A percentile compares a stretch with the other conserved stretches of the same genome.
These are phyloP conservation scores for Catostylus mosaicus DNA, from an alignment of 30 jellyfish, hydroid and myxozoan genomes.

Conservation along the genomic window DNA sequence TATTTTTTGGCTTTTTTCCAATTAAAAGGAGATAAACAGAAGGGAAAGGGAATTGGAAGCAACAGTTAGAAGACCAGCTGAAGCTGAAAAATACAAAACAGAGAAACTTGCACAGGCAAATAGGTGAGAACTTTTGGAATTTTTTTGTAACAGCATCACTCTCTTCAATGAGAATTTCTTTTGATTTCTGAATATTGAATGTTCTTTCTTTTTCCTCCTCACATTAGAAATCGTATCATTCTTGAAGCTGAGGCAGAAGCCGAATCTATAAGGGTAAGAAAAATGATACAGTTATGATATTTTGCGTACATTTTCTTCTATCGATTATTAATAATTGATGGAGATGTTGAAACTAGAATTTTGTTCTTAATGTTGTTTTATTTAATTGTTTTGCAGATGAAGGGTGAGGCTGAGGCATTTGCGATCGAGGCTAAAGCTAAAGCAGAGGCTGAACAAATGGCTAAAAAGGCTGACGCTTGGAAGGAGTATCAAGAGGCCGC, in stretches of 20 bases:
- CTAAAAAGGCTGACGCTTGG: conserved; percentile 99
- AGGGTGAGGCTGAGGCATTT: conserved; percentile 95
- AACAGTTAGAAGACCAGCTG: conserved; percentile 92
- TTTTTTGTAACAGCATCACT: background rate
- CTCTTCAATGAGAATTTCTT: background rate
- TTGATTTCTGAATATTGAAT: background rate
- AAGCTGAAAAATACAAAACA: conserved; percentile 88
- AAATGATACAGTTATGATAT: no score
- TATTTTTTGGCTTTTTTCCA: background rate
- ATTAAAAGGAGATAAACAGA: conserved; percentile 76
- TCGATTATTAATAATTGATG: no score
- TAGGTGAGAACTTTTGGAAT: conserved; percentile 19
- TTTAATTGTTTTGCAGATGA: conserved; percentile 58
- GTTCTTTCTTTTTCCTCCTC: background rate
- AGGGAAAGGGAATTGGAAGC: conserved; percentile 93
- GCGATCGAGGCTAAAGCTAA: conserved; percentile 93
- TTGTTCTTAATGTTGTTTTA: no score
- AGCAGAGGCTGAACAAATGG: conserved; percentile 99
- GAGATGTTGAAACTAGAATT: no score
- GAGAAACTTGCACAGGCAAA: conserved; percentile 94
- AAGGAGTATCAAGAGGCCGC: conserved; percentile 97
- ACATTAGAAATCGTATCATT: conserved; percentile 59
- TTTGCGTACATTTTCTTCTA: no score
- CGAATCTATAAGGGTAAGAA: conserved; percentile 88
- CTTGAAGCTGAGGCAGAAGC: conserved; percentile 97